Percentiles rank a stretch among this genome's conserved stretches.
Conservation (phyloP, 1,140 invertebrate species). For the Delia radicum region DNA sequence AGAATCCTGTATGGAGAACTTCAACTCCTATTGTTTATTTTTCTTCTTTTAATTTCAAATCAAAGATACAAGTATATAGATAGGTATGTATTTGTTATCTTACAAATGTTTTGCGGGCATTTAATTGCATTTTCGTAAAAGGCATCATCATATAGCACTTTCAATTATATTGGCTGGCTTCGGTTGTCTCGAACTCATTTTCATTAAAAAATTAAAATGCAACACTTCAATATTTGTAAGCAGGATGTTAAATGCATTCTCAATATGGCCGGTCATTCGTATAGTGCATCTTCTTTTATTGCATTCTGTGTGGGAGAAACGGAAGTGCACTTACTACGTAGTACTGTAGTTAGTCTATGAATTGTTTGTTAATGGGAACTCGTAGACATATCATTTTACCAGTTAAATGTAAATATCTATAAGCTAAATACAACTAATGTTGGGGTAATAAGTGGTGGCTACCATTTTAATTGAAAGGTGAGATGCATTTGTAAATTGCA, state of each 20-base stretch:
- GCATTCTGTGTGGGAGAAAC: neutral
- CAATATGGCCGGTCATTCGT: neutral
- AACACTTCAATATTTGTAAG: conserved; percentile 39
- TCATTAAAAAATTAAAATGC: neutral
- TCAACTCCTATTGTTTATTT: neutral
- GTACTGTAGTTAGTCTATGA: conserved; percentile 23
- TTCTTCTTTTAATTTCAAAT: neutral
- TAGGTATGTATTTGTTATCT: neutral
- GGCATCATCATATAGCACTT: conserved; percentile 45
- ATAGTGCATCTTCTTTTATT: neutral
- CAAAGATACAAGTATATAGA: neutral
- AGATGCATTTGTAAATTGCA: conserved; percentile 20
- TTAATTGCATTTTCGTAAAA: conserved; percentile 52
- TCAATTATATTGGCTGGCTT: conserved; percentile 42
- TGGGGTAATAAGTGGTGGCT: neutral
- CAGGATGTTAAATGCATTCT: conserved; percentile 49
- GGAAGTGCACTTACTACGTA: neutral
- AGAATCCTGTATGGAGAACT: too few relatives aligned
- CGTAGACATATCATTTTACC: conserved; percentile 14
- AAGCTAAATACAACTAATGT: neutral
- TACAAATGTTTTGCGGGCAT: conserved; percentile 39
- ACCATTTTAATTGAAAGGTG: conserved; percentile 32
- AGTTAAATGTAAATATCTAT: conserved; percentile 18
- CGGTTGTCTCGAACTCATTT: neutral
- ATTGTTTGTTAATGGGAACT: neutral